These are phyloP conservation scores for Mylabris sibirica DNA, from an alignment of 2,888 invertebrate genomes.

Conservation along the genomic window DNA sequence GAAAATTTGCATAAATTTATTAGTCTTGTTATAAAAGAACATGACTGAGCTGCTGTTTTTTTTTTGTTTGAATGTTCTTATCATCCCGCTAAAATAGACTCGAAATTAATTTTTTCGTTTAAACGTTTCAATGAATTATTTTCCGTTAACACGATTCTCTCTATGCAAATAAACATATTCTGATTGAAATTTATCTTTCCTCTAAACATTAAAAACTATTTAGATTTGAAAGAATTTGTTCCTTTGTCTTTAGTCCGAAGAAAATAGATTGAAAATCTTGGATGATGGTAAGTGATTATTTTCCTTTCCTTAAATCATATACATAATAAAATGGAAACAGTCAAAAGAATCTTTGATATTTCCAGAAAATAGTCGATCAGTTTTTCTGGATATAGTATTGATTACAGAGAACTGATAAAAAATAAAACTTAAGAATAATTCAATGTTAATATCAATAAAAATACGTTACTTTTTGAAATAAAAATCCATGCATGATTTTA, in stretches of 20 bases:
- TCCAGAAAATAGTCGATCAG: background rate
- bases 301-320: too few species aligned
- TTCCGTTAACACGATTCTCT: too few species aligned
- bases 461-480: conserved; percentile 24
- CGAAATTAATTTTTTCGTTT: too few species aligned
- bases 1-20: conserved; percentile 10
- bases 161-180: background rate
- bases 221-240: too few species aligned
- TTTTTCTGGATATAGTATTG: background rate
- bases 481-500: conserved; percentile 48
- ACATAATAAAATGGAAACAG: background rate
- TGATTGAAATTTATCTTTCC: background rate
- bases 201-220: too few species aligned
- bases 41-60: conserved; percentile 2
- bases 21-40: conserved; percentile 13
- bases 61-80: background rate
- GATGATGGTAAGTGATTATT: too few species aligned
- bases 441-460: conserved; percentile 32
- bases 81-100: background rate
- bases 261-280: too few species aligned
- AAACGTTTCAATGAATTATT: too few species aligned
- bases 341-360: conserved; percentile 1
- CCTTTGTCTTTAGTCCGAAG: too few species aligned
- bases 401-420: conserved; percentile 7
- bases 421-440: conserved; percentile 10